These are phyloP conservation scores for Zosterops borbonicus DNA, from an alignment of 2,113 vertebrate genomes.

Conservation along the genomic window DNA sequence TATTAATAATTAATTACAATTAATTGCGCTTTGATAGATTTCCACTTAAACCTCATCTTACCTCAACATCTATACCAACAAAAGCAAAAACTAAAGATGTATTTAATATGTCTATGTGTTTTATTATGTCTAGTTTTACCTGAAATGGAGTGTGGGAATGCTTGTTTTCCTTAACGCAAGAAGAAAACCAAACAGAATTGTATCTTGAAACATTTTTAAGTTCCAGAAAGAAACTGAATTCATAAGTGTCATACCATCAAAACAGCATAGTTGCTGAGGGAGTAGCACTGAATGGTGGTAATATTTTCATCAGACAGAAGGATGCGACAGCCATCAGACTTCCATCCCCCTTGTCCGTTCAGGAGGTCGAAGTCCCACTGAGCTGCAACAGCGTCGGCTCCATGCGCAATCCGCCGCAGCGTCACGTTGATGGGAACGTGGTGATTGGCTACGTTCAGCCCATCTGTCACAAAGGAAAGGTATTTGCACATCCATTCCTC, in stretches of 20 bases:
- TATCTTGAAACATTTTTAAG: not conserved
- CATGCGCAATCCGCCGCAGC: constrained; percentile 84
- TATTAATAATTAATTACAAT: not conserved
- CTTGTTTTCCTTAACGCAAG: not conserved
- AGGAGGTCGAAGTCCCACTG: constrained; percentile 91
- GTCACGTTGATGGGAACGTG: constrained; percentile 86
- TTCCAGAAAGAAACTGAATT: not conserved
- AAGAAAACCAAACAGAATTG: rapidly evolving
- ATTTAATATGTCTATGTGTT: not conserved
- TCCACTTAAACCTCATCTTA: not conserved
- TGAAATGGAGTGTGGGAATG: not conserved
- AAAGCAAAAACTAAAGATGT: not conserved
- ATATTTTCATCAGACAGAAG: constrained; percentile 89
- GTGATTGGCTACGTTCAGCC: constrained; percentile 70
- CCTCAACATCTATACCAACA: not conserved
- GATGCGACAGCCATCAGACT: constrained; percentile 87
- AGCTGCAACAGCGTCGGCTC: constrained; percentile 87
- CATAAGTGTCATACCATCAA: constrained; percentile 82
- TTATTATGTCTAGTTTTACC: not conserved
- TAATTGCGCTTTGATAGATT: not conserved
- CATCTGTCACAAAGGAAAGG: constrained; percentile 77
- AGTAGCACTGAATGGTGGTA: constrained; percentile 89
- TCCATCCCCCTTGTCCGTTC: constrained; percentile 92
- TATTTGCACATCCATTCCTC: not conserved
- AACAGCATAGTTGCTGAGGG: constrained; percentile 91